Base-by-base conservation (phyloP, 1,140 invertebrate species). In the Probaryconus sp. region DNA sequence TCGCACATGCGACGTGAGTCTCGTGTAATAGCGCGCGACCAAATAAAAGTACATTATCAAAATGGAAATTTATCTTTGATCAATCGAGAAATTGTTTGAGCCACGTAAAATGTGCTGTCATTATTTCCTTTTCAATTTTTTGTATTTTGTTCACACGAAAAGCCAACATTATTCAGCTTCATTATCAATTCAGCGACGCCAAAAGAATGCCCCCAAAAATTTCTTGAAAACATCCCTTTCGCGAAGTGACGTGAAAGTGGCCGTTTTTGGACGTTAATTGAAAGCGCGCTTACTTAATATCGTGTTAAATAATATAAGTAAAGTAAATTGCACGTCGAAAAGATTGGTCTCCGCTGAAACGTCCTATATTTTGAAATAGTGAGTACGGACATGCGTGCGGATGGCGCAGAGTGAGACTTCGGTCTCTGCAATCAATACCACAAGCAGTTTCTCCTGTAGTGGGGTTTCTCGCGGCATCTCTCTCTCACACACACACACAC, bases 381-480 rank as follows among this genome's bases (percentile, higher is more conserved):
- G 53, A 55, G 31, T 50, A 68, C 64, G 65, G 53, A 70, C 56
- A 61, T 70, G 65, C 76, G 60, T 75, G 74, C 64, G 65, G 53
- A 67, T 73, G 74, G 48, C 65, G 64, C 58, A 42, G 58, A 65
- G 69, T 64, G 60, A 65, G 60, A 73, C 60, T 60, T 58, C 30
- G 61, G 45, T 64, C 60, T 38, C 51, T 73, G 69, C 69, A 60
- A 73, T 73, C 69, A 73, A 73, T 73, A 73, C 70, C 70, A 65
- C 60, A 72, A 73, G 61, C 70, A 61, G 53, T 67, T 67, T 31
- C 55, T 43, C 50, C 14, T 61, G 47, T 70, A 70, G 67, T 71
- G 68, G 51, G 68, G 68, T 50, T 71, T 71, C 68, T 71, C 58
- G 50, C n/a, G 14, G 45, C 31, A 17, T 48, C 67, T 47, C 55